Percentiles rank a stretch among this genome's conserved stretches.
phyloP scores from a whole-genome alignment of 2,888 invertebrate species.

The Malacosoma neustria region DNA sequence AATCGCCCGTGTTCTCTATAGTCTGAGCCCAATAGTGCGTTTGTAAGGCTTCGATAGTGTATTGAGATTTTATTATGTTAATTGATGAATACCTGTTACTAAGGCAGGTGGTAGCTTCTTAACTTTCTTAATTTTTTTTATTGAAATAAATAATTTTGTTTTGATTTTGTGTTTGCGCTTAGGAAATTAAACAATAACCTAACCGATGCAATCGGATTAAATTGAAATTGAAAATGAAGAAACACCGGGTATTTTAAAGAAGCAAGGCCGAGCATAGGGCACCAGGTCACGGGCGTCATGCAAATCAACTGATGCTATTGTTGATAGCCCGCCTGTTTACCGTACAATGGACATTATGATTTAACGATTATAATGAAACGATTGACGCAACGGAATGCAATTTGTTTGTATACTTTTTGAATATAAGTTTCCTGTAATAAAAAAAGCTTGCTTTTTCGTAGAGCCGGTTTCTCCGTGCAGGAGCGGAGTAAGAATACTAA shows the following conservation, averaged over 20 bases:
- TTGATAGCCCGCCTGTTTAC: constrained; percentile 18
- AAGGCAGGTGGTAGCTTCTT: not conserved
- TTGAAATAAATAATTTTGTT: no score
- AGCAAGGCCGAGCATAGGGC: constrained; percentile 37
- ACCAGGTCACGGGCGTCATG: constrained; percentile 59
- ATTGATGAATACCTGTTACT: constrained; percentile 11
- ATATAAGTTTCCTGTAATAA: no score
- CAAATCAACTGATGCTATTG: constrained; percentile 52
- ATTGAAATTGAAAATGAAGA: not conserved
- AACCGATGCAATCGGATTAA: no score
- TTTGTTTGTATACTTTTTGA: no score
- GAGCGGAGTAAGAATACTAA: no score
- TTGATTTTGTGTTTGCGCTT: no score
- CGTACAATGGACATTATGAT: not conserved
- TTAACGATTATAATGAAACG: no score
- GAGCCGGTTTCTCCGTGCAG: no score
- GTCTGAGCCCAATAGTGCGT: constrained; percentile 30
- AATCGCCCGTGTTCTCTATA: constrained; percentile 16
- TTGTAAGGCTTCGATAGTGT: constrained; percentile 23
- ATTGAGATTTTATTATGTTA: constrained; percentile 11
- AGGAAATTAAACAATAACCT: no score
- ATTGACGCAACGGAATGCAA: no score
- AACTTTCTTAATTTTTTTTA: no score
- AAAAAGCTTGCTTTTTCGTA: no score
- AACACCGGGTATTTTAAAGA: constrained; percentile 16